Evolutionary conservation across 2,888 invertebrate species (phyloP).

Genomic region (Sclerodermus sp.): DNA sequence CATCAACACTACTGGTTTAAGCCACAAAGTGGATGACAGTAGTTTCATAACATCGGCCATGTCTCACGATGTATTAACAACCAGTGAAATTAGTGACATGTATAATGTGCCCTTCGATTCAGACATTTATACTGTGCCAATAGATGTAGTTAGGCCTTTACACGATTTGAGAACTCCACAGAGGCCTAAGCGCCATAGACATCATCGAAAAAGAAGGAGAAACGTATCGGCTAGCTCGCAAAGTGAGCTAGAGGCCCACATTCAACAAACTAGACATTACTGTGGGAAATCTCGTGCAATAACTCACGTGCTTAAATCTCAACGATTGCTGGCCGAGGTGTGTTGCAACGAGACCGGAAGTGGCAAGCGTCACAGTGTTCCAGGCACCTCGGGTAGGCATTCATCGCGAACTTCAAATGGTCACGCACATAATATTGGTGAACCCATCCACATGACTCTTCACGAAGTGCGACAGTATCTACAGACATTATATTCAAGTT

Average conservation of each 20-base stretch:
- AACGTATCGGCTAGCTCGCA: conserved; percentile 61
- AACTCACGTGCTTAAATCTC: conserved; percentile 53
- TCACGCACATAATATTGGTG: conserved; percentile 65
- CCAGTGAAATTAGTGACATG: conserved; percentile 77
- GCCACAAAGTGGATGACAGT: conserved; percentile 80
- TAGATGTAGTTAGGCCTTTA: conserved; percentile 74
- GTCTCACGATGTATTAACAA: conserved; percentile 79
- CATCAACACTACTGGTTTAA: conserved; percentile 60
- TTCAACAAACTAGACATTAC: conserved; percentile 53
- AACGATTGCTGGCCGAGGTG: conserved; percentile 51
- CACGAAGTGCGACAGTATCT: conserved; percentile 83
- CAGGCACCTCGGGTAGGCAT: conserved; percentile 63
- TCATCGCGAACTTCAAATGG: conserved; percentile 56
- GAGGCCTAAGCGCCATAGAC: conserved; percentile 57
- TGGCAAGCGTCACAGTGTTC: conserved; percentile 71
- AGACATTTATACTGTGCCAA: conserved; percentile 83
- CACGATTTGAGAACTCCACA: conserved; percentile 57
- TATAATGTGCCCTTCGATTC: conserved; percentile 88
- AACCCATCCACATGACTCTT: conserved; percentile 81
- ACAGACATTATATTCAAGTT: conserved; percentile 78
- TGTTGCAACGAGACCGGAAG: conserved; percentile 48
- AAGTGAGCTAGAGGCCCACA: conserved; percentile 53
- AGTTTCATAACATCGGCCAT: conserved; percentile 87
- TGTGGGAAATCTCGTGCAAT: conserved; percentile 52
- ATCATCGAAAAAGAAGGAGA: conserved; percentile 57